Percentiles rank a stretch among this genome's conserved stretches.
Evolutionary conservation across 2,888 invertebrate genomes (phyloP).

Genomic region (Proisotoma minuta): DNA sequence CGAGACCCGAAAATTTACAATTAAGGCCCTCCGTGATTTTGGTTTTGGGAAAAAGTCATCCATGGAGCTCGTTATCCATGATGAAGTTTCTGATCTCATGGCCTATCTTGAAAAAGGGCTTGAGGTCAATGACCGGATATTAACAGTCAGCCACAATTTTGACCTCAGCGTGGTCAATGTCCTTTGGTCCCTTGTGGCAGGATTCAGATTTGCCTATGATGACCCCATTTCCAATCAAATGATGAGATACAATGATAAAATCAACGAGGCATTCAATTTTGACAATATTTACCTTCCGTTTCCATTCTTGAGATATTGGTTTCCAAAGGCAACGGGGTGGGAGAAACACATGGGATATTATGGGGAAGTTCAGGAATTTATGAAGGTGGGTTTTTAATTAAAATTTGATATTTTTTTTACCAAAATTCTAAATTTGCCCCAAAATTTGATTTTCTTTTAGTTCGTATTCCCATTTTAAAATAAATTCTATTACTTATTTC

Average conservation of each 20-base stretch:
- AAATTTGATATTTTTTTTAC: too few species aligned
- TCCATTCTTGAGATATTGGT: constrained; percentile 4
- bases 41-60: background rate
- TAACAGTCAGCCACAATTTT: too few species aligned
- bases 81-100: background rate
- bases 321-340: background rate
- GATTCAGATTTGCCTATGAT: constrained; percentile 1
- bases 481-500: too few species aligned
- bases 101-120: background rate
- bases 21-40: background rate
- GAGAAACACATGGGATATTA: background rate
- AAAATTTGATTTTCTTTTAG: too few species aligned
- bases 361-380: background rate
- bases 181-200: constrained; percentile 1
- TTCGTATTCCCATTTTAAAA: too few species aligned
- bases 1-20: background rate
- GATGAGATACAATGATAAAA: background rate
- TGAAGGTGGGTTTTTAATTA: too few species aligned
- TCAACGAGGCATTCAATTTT: background rate
- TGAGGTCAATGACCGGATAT: background rate
- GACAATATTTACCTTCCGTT: background rate
- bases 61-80: background rate
- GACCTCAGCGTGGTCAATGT: constrained; percentile 7
- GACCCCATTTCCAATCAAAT: background rate
- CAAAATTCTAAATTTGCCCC: too few species aligned